Percentiles rank a stretch among this genome's conserved stretches.
Evolutionary conservation across 2,888 invertebrate genomes (phyloP).

Genomic region (Epinotia bilunana): DNA sequence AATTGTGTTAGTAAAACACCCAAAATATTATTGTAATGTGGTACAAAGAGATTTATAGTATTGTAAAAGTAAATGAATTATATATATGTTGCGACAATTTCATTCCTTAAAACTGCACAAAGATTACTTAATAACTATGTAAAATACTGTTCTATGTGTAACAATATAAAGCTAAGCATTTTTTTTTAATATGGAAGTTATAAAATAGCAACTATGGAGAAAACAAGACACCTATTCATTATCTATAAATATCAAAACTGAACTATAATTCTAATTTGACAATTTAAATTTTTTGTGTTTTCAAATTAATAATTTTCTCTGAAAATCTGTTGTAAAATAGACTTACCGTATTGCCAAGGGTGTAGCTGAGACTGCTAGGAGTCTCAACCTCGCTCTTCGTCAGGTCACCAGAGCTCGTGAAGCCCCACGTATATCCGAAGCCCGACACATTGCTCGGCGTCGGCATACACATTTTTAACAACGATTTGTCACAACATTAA

Average conservation of each 20-base stretch:
- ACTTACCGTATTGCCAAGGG: slow-evolving; percentile 80
- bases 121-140: neutral
- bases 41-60: no score
- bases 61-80: no score
- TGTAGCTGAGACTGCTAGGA: slow-evolving; percentile 80
- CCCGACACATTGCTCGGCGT: slow-evolving; percentile 82
- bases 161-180: neutral
- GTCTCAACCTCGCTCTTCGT: slow-evolving; percentile 81
- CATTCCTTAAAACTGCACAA: neutral
- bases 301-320: neutral
- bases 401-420: slow-evolving; percentile 79
- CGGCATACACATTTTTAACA: slow-evolving; percentile 82
- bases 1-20: neutral
- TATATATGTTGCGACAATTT: no score
- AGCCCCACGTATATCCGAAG: slow-evolving; percentile 83
- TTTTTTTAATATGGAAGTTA: no score
- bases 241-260: neutral
- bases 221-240: no score
- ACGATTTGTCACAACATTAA: slow-evolving; percentile 63
- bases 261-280: slow-evolving; percentile 2
- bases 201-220: no score
- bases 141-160: neutral
- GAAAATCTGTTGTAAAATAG: slow-evolving; percentile 27
- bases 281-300: neutral
- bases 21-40: no score